A percentile compares a stretch with the other conserved stretches of the same genome.
Evolutionary conservation across 2,797 vertebrate genomes (phyloP).

Genomic region (Poeciliopsis presidionis): DNA sequence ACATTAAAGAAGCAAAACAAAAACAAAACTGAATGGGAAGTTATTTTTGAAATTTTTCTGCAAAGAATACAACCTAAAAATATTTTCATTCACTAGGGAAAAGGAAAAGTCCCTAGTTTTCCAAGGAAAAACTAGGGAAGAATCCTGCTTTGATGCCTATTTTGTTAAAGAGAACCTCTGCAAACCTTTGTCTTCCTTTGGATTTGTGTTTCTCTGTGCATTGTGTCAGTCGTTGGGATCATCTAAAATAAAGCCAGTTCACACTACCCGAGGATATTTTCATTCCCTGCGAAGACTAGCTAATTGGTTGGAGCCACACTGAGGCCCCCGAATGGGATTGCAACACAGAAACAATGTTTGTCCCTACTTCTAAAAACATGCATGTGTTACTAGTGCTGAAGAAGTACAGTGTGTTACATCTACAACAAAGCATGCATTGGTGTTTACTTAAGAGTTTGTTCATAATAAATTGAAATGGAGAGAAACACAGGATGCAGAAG

Average conservation of each 20-base stretch:
- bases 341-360: constrained; percentile 52
- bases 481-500: not conserved
- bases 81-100: constrained; percentile 39
- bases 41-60: constrained; percentile 11
- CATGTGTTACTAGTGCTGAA: constrained; percentile 32
- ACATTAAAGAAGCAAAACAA: not conserved
- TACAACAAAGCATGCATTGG: constrained; percentile 1
- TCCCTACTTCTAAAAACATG: constrained; percentile 37
- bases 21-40: not conserved
- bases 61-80: constrained; percentile 22
- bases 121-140: too few relatives aligned
- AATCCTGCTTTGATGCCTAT: constrained; percentile 42
- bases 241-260: constrained; percentile 66
- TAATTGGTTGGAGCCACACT: constrained; percentile 74
- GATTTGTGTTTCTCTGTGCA: constrained; percentile 44
- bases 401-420: constrained; percentile 9
- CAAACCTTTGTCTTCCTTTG: constrained; percentile 40
- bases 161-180: constrained; percentile 45
- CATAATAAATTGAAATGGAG: not conserved
- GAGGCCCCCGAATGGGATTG: constrained; percentile 40
- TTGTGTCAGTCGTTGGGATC: constrained; percentile 57
- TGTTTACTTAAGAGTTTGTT: constrained; percentile 10
- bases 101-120: constrained; percentile 2
- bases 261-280: constrained; percentile 66
- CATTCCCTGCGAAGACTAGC: constrained; percentile 49